Conservation (phyloP, 2,888 invertebrate species). For the Leptopilina syphax region DNA sequence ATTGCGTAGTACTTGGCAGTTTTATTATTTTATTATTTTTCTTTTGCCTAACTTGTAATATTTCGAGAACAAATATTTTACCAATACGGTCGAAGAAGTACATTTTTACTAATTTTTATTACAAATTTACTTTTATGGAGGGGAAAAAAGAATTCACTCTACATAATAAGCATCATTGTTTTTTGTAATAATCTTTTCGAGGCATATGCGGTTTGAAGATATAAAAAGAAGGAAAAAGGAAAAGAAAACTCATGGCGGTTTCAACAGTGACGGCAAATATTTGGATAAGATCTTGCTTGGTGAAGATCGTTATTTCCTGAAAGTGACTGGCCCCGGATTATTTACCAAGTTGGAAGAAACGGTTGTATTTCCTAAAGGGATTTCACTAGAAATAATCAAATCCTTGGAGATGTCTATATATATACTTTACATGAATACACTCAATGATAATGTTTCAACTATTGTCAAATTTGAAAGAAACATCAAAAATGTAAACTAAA, state of each 20-base stretch:
- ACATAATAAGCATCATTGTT: neutral
- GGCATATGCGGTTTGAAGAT: conserved; percentile 1
- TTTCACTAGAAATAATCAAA: conserved; percentile 18
- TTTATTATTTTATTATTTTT: too few species aligned
- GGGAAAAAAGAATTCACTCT: too few species aligned
- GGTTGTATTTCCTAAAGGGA: neutral
- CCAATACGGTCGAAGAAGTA: too few species aligned
- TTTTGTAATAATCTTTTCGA: neutral
- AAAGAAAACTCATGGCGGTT: conserved; percentile 10
- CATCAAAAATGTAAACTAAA: neutral
- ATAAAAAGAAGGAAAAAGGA: neutral
- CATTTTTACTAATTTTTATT: too few species aligned
- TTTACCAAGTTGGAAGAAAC: conserved; percentile 13
- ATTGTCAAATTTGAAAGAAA: neutral
- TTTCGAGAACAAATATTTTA: neutral
- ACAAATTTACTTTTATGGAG: too few species aligned
- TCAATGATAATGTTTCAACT: neutral
- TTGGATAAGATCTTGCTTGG: conserved; percentile 22
- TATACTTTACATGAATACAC: neutral
- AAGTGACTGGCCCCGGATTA: conserved; percentile 15
- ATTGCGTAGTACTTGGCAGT: too few species aligned
- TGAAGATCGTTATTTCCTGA: conserved; percentile 30
- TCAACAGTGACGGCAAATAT: conserved; percentile 21
- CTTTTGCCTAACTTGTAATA: too few species aligned
- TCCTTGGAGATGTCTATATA: neutral